phyloP scores from a whole-genome alignment of 2,888 invertebrate genomes.

The Apodemia duryi region DNA sequence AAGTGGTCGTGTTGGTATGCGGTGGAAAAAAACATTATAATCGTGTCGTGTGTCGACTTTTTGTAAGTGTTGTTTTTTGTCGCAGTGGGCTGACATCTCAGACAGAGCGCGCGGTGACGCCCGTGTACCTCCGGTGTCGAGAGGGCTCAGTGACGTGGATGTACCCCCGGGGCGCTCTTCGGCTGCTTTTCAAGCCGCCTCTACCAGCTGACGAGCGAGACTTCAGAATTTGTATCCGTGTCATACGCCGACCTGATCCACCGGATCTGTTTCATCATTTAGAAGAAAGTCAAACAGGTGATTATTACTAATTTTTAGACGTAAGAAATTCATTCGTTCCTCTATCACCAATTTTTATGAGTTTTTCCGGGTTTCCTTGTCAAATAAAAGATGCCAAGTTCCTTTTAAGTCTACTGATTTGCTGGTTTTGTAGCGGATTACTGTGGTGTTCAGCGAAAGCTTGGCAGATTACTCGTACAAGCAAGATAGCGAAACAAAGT shows the following conservation, averaged over 20 bases:
- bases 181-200: slow-evolving; percentile 82
- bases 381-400: too few relatives aligned
- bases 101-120: slow-evolving; percentile 83
- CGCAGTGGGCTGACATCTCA: slow-evolving; percentile 78
- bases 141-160: slow-evolving; percentile 86
- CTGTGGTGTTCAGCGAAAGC: too few relatives aligned
- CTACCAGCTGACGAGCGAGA: slow-evolving; percentile 79
- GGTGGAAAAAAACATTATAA: neutral
- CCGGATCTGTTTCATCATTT: slow-evolving; percentile 76
- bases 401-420: too few relatives aligned
- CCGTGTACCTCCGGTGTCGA: slow-evolving; percentile 87
- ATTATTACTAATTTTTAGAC: neutral
- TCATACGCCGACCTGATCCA: slow-evolving; percentile 73
- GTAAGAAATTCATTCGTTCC: too few relatives aligned
- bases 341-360: too few relatives aligned
- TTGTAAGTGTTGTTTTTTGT: slow-evolving; percentile 39
- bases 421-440: too few relatives aligned
- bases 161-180: slow-evolving; percentile 86
- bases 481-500: too few relatives aligned
- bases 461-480: too few relatives aligned
- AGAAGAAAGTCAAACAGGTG: slow-evolving; percentile 53
- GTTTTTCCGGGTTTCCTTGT: too few relatives aligned
- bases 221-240: slow-evolving; percentile 85
- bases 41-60: slow-evolving; percentile 7
- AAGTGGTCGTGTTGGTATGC: slow-evolving; percentile 6